Base-by-base conservation (phyloP, 1,140 invertebrate species). In the Lucilia sericata region DNA sequence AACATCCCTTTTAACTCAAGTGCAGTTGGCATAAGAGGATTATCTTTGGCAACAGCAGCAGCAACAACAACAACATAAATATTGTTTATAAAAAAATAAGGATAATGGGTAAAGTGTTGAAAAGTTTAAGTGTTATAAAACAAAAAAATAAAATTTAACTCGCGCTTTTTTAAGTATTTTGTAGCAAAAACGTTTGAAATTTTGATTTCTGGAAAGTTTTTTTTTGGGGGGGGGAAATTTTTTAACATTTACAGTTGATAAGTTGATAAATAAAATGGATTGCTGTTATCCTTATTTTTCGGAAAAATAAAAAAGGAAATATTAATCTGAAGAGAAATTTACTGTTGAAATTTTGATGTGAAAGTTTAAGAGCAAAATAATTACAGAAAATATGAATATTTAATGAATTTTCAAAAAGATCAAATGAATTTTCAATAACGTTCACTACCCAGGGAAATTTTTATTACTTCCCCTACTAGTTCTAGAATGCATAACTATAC, bases 11-110 rank as follows among this genome's bases (percentile, higher is more conserved):
- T 75, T 75, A 34, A 75, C 74, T 75, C 14, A 75, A 75, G 74
- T 75, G 74, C 74, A 75, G 74, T 75, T 75, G 74, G 30, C 74
- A 75, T 75, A 75, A 75, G 74, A 75, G 74, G 74, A 74, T 74
- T 74, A 74, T 74, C 70, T 74, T 21, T 25, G 70, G 25, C 25
- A 21, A 21, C 19, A 74, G 25, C 25, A 74, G 9, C 12, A 25
- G 25, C 25, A 21, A 10, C 19, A 30, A 13, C 25, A 74, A 30
- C 25, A 25, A 25, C 70, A 74, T 30, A 10, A 74, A 42, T 8
- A 75, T 42, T 42, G 5, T 42, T 8, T 42, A 42, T 13, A 75
- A 34, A 30, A 75, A 75, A 74, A 74, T 74, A 25, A 34, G 21
- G 70, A 74, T 74, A 74, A 74, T 74, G 70, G 70, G n/a, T 25